phyloP scores from a whole-genome alignment of 2,797 vertebrate species.

The Hybognathus amarus region DNA sequence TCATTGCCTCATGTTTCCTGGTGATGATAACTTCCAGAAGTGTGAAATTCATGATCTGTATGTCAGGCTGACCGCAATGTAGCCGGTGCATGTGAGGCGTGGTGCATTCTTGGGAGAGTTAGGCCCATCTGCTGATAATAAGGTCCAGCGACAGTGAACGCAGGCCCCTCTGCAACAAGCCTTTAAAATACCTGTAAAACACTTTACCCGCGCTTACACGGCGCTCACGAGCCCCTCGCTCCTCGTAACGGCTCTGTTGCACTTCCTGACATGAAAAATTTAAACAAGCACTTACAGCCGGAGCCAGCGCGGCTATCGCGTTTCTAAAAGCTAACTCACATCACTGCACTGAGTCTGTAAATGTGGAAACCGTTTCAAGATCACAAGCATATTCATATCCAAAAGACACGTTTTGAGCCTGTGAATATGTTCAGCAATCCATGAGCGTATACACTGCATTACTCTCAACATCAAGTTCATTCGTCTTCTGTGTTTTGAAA shows the following conservation, averaged over 20 bases:
- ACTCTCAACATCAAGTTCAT: neutral
- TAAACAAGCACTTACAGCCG: constrained; percentile 88
- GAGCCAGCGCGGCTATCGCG: neutral
- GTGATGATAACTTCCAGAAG: constrained; percentile 32
- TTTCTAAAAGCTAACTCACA: neutral
- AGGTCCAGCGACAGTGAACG: constrained; percentile 28
- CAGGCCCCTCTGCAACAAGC: constrained; percentile 56
- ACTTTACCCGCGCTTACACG: constrained; percentile 56
- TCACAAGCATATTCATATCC: too few species aligned
- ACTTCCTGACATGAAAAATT: constrained; percentile 93
- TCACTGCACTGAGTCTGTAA: neutral
- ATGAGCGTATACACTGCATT: neutral
- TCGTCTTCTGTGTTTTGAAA: neutral
- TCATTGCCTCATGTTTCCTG: neutral
- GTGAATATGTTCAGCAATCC: too few species aligned
- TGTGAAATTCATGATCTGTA: constrained; percentile 32
- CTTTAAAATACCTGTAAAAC: constrained; percentile 82
- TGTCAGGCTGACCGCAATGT: constrained; percentile 21
- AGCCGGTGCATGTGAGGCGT: constrained; percentile 1
- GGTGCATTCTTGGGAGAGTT: constrained; percentile 21
- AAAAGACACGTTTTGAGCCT: neutral
- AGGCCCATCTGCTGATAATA: neutral
- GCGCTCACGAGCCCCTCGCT: constrained; percentile 73
- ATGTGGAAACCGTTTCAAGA: too few species aligned
- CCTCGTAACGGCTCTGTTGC: constrained; percentile 76